Evolutionary conservation across 1,140 invertebrate species (phyloP), one percentile per base, ranked within the genome.

Genomic region (Caerostris darwini): DNA sequence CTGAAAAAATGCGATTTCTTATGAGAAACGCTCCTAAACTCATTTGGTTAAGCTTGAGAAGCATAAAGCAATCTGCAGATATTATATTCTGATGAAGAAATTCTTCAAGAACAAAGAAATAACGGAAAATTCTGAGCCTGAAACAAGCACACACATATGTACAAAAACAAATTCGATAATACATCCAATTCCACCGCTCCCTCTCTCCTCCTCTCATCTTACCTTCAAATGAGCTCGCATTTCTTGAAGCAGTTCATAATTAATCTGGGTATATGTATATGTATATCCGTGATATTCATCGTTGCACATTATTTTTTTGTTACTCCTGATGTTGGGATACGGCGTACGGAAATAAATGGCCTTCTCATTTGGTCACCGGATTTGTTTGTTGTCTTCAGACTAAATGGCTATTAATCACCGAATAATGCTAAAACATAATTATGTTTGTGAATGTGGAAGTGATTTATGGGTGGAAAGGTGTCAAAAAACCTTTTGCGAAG

Each of bases 341-440:
- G 61, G 50, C 3, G 61, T 17, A 1, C 19, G 56, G 59, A 64
- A 88, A 88, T 88, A 88, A 88, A 88, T 64, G 53, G 61, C 14
- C 61, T 88, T 64, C 56, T 53, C 54, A 83, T 57, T 83, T 83
- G 82, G 53, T 83, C 50, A 64, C 19, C 53, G 86, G 58, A 64
- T 88, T 50, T 88, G 86, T 88, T 64, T 88, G 58, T 57, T 54
- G 58, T 50, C 50, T 64, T 88, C 61, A 64, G 53, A 64, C 58
- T 64, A 64, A 88, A 88, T 88, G 86, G 86, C 86, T 88, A 88
- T 88, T 88, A 88, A 88, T 88, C 86, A 88, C 14, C 34, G 12
- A 59, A 64, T 88, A 88, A 88, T 88, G 58, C 86, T 64, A 34
- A 88, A 64, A 88, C 56, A 57, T 64, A 88, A 88, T 88, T 88